A percentile compares a stretch with the other conserved stretches of the same genome.
Evolutionary conservation across 1,140 invertebrate genomes (phyloP).

Genomic region (Colletes gigas): DNA sequence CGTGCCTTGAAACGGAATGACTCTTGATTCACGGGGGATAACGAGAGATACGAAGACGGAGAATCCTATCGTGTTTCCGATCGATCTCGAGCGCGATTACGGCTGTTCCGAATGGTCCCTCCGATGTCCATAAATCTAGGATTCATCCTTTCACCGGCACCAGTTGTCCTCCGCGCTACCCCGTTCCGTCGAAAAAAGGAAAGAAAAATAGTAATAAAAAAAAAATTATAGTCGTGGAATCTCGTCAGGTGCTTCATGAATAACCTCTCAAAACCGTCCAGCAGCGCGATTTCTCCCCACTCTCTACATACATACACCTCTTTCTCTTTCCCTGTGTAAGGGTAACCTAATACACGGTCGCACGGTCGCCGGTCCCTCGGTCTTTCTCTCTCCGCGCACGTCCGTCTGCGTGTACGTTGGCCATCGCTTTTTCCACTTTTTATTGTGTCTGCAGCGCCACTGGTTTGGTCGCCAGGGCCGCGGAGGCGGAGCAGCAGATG

Average conservation of each 20-base stretch:
- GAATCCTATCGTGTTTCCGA: not conserved
- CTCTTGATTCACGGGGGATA: not conserved
- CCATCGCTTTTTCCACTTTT: conserved; percentile 71
- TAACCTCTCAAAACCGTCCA: conserved; percentile 68
- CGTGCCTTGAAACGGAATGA: not conserved
- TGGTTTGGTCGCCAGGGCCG: conserved; percentile 70
- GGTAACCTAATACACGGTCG: conserved; percentile 40
- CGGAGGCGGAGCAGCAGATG: conserved; percentile 66
- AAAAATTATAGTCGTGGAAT: conserved; percentile 51
- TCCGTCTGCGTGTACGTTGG: conserved; percentile 61
- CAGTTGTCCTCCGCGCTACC: conserved; percentile 17
- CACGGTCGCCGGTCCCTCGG: not conserved
- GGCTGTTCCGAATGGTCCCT: not conserved
- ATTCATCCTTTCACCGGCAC: conserved; percentile 51
- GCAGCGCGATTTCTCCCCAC: conserved; percentile 38
- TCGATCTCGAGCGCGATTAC: conserved; percentile 8
- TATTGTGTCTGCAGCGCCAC: conserved; percentile 76
- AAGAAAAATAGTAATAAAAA: not conserved
- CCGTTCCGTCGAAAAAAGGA: not conserved
- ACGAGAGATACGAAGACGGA: not conserved
- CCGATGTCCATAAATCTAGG: conserved; percentile 50
- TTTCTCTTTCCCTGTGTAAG: not conserved
- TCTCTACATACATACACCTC: not conserved
- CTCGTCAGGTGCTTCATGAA: conserved; percentile 73
- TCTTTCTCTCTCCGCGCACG: conserved; percentile 53